Percentiles rank a stretch among this genome's conserved stretches.
Evolutionary conservation across 1,140 invertebrate genomes (phyloP).

Genomic region (Macrotrachela quadricornifera): DNA sequence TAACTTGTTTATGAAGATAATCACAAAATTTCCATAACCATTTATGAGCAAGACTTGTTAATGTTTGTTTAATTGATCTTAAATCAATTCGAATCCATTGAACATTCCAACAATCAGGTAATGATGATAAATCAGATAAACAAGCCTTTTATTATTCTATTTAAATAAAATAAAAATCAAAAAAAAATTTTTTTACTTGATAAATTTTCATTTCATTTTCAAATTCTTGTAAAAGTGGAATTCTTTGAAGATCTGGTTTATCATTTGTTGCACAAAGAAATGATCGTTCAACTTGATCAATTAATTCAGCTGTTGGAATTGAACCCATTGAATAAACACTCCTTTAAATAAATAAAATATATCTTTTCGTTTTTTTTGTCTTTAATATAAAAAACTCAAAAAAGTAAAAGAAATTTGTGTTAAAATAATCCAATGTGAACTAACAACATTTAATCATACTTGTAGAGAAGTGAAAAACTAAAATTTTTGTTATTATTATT

Average conservation of each 20-base stretch:
- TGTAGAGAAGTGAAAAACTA: too few species aligned
- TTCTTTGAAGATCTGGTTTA: constrained; percentile 10
- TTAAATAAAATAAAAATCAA: neutral
- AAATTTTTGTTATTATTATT: too few species aligned
- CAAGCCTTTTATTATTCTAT: constrained; percentile 12
- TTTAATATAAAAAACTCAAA: too few species aligned
- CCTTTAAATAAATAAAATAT: neutral
- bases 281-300: constrained; percentile 15
- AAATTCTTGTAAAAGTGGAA: constrained; percentile 27
- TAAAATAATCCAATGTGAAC: too few species aligned
- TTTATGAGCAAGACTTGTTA: constrained; percentile 27
- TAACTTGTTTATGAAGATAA: constrained; percentile 27
- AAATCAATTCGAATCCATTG: constrained; percentile 29
- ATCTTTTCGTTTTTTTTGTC: too few species aligned
- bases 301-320: neutral
- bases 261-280: constrained; percentile 14
- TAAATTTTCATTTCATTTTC: constrained; percentile 29
- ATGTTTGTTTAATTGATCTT: constrained; percentile 27
- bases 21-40: constrained; percentile 32
- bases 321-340: constrained; percentile 6
- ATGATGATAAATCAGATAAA: neutral
- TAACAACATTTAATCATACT: too few species aligned
- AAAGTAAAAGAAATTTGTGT: too few species aligned
- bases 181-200: constrained; percentile 14
- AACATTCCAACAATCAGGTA: neutral